Conservation (phyloP, 2,797 vertebrate species). For the Synanceia verrucosa region DNA sequence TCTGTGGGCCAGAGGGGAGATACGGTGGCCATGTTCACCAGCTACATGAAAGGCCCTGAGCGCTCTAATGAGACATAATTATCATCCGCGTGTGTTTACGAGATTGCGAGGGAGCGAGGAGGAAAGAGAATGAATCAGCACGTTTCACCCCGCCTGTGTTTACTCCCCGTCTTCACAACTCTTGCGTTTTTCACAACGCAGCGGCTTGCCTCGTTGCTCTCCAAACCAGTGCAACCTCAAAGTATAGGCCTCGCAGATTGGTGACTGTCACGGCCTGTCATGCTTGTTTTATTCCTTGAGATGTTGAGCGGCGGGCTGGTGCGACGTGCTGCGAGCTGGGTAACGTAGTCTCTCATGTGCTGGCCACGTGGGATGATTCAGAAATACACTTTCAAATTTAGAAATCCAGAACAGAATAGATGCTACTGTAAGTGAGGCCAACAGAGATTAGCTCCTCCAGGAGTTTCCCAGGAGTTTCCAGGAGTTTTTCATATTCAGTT, state of each 20-base stretch:
- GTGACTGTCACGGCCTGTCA: conserved; percentile 54
- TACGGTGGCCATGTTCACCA: conserved; percentile 74
- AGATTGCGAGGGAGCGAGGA: conserved; percentile 53
- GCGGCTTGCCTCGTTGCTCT: conserved; percentile 56
- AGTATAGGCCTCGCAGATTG: conserved; percentile 61
- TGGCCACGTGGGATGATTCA: conserved; percentile 28
- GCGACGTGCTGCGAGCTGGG: conserved; percentile 29
- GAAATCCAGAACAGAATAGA: conserved; percentile 28
- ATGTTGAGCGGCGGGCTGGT: conserved; percentile 25
- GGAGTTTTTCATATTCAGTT: neutral
- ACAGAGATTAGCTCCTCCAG: conserved; percentile 17
- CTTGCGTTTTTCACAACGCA: conserved; percentile 25
- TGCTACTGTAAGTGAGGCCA: conserved; percentile 6
- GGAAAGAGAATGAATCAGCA: conserved; percentile 42
- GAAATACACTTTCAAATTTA: conserved; percentile 41
- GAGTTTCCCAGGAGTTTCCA: neutral
- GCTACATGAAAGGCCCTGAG: conserved; percentile 61
- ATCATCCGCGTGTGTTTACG: conserved; percentile 55
- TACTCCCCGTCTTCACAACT: conserved; percentile 48
- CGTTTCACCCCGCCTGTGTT: conserved; percentile 44
- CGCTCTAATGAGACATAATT: conserved; percentile 72
- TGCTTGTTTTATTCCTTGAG: conserved; percentile 58
- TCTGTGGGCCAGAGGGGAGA: conserved; percentile 69
- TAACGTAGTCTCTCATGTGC: conserved; percentile 29
- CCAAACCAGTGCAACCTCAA: conserved; percentile 70